Conservation (phyloP, 2,888 invertebrate species). For the Lasioglossum vierecki region DNA sequence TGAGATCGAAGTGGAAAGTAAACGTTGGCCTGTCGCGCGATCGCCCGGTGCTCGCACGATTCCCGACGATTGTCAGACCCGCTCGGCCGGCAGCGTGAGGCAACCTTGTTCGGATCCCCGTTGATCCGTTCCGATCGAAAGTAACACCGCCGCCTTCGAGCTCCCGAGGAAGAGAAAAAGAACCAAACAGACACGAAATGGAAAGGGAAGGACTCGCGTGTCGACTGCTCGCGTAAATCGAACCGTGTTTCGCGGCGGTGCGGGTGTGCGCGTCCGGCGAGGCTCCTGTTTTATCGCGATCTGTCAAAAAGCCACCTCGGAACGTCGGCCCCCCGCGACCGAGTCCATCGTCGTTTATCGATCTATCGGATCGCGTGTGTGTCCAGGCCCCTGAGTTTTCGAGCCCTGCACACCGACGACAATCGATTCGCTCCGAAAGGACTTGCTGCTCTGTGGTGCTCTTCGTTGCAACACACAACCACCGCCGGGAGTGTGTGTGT, state of each 20-base stretch:
- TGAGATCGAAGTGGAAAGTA: slow-evolving; percentile 48
- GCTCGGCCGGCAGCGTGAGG: slow-evolving; percentile 39
- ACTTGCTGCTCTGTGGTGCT: slow-evolving; percentile 21
- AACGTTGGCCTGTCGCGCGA: slow-evolving; percentile 38
- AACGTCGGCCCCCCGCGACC: background rate
- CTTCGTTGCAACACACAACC: background rate
- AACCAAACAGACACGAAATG: slow-evolving; percentile 37
- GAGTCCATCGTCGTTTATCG: slow-evolving; percentile 11
- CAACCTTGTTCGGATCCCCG: slow-evolving; percentile 21
- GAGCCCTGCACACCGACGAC: slow-evolving; percentile 25
- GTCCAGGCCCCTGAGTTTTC: slow-evolving; percentile 13
- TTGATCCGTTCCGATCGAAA: slow-evolving; percentile 37
- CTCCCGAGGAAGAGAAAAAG: background rate
- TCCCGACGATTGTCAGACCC: slow-evolving; percentile 43
- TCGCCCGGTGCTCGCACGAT: slow-evolving; percentile 33
- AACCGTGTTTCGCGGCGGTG: slow-evolving; percentile 7
- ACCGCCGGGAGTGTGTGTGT: background rate
- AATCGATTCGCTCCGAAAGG: slow-evolving; percentile 48
- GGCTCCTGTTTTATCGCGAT: slow-evolving; percentile 4
- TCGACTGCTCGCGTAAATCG: slow-evolving; percentile 18
- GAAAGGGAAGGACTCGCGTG: slow-evolving; percentile 31
- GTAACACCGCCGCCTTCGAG: background rate
- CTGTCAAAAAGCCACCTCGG: slow-evolving; percentile 42
- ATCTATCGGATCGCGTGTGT: slow-evolving; percentile 39
- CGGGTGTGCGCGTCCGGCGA: background rate